Conservation (phyloP, 2,797 vertebrate species). For the Squalus acanthias region DNA sequence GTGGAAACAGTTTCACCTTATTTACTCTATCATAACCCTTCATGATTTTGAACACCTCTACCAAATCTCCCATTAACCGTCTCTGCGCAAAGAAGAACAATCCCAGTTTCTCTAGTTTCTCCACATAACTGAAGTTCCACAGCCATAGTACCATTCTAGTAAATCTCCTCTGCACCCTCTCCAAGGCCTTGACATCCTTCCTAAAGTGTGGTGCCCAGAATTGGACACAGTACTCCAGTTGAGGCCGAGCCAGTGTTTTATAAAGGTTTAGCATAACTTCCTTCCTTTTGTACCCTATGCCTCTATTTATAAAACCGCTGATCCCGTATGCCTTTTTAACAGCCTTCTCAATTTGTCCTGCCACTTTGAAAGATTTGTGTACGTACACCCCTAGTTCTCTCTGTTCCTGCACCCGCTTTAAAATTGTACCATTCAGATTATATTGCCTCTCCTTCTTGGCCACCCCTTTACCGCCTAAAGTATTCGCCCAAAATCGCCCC, state of each 20-base stretch:
- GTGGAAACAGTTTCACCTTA: not conserved
- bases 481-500: too few species aligned
- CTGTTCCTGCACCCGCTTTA: too few species aligned
- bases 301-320: not conserved
- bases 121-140: not conserved
- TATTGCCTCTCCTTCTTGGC: too few species aligned
- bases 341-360: too few species aligned
- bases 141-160: not conserved
- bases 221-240: not conserved
- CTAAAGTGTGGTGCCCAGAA: not conserved
- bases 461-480: too few species aligned
- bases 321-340: not conserved
- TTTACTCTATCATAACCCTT: not conserved
- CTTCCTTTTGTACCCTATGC: not conserved
- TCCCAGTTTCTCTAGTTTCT: not conserved
- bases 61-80: not conserved
- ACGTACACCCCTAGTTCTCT: too few species aligned
- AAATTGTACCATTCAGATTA: too few species aligned
- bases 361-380: too few species aligned
- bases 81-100: not conserved
- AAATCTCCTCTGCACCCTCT: not conserved
- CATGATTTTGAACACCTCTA: not conserved
- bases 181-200: not conserved
- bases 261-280: not conserved
- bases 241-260: not conserved